Base-by-base conservation (phyloP, 2,797 vertebrate genomes). In the Muscicapa comitata region DNA sequence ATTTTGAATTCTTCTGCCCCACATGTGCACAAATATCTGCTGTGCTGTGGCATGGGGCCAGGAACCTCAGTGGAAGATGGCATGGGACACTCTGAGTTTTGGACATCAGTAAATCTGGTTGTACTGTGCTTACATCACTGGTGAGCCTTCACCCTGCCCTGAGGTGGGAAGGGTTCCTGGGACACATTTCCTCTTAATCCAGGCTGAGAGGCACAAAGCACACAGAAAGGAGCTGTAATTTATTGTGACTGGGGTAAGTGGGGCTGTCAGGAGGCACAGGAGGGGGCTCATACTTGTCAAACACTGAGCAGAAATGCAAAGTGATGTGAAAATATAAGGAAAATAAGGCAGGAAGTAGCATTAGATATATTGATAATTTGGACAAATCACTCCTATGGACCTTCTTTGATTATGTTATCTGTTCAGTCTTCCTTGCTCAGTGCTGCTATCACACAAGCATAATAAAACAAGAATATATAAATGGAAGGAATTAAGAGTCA, bases 381-480 rank as follows among this genome's bases (percentile, higher is more conserved):
- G 63, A 47, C 67, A 91, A 96, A 95, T 93, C 78, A 73, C 90
- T 93, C 77, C 78, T 93, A 0, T 77, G 90, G 92, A 88, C 90
- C 35, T 93, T 38, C 80, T 88, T 93, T 87, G 90, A 88, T 94
- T 86, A 81, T 17, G 15, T 70, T 80, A 58, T 85, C 93, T 85
- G 77, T 59, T 95, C 92, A 61, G 61, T 37, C 86, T 71, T 42
- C 84, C 76, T 93, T 57, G 51, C 84, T 85, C 62, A 96, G 75
- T 6, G 2, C 74, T 89, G 84, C 86, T 76, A 80, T 79, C 78
- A 51, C 88, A 91, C 75, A 92, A 96, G 94, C 72, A 85, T 96
- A 95, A 97, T 97, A 96, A 97, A 97, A 87, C 92, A 94, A 93
- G 93, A 83, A 79, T 54, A 85, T 83, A 95, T 87, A 95, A 96